Base-by-base conservation (phyloP, 1,140 invertebrate genomes). In the Branchinecta lindahli region DNA sequence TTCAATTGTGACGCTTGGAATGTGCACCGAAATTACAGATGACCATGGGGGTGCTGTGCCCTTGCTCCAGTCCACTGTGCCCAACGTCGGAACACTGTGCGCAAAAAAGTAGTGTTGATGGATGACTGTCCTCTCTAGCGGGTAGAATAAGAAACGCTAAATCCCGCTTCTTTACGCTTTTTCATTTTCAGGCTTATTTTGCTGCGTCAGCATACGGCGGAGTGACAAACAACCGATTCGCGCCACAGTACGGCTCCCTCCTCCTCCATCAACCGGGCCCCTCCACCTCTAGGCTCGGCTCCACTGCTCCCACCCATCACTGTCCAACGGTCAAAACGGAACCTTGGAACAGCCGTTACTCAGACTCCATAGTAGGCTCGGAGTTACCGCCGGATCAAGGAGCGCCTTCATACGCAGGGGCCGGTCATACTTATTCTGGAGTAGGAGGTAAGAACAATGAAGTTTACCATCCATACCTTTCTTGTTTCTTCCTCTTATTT, bases 241-340 rank as follows among this genome's bases (percentile, higher is more conserved):
- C 52, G 12, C 52, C 52, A 61, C 52, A 61, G 52, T 61, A 61
- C 52, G 52, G 52, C 12, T 61, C 52, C 52, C 52, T 61, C 18
- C 18, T 61, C 12, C 18, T 61, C 12, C 52, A 61, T 61, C 52
- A 61, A 61, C 52, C 52, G 18, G 52, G 52, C 18, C 52, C 52
- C 52, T 61, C 52, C 12, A 61, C 52, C 12, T 61, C 52, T 12
- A 1, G 52, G 18, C 52, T 61, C 12, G 52, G 52, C 18, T 20
- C 52, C 12, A 20, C 18, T 3, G 12, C 52, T 12, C 18, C 52
- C 12, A 20, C 52, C 52, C 18, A 2, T 61, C 52, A 61, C 18
- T 61, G 52, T 61, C 52, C 52, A 61, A 15, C 52, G 18, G 52
- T 61, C 12, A 61, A 61, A 61, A 20, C 52, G 1, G 52, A 61